Evolutionary conservation across 2,113 vertebrate species (phyloP), one percentile per base, ranked within the genome.

Genomic region (Epinephelus lanceolatus): DNA sequence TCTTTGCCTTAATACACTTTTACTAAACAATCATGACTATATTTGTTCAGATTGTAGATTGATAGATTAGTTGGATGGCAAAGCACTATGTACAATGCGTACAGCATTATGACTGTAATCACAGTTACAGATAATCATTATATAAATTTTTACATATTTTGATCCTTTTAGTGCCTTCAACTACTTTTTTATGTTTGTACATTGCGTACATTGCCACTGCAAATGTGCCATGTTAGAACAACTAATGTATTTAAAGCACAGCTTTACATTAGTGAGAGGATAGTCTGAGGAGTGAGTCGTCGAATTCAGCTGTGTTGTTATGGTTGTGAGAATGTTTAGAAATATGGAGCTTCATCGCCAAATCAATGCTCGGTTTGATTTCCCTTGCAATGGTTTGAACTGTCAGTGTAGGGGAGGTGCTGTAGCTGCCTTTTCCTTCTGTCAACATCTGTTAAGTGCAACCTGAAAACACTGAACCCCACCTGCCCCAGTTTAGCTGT

Each of bases 101-200:
- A 57, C 23, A 65, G 51, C 4, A 66, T 61, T 56, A 47, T 40
- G 14, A 57, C 30, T 53, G 62, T 76, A 61, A 51, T 61, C 17
- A 65, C 14, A 33, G 63, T 55, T 63, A 25, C 14, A 53, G 11
- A 10, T 25, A 45, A 89, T 80, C 12, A 78, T 74, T 3, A 25
- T 33, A 65, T 40, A 19, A n/a, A n/a, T 37, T 4, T 62, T 68
- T 76, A 37, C 59, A 57, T 59, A 66, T 49, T 71, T 53, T 14
- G 19, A 79, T 68, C 67, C 49, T 40, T 69, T 73, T 37, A 4
- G 68, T 88, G 81, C 78, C 63, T 86, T 76, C 18, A 65, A n/a
- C 40, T 40, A 61, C 1, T 65, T 51, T 60, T 8, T 14, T 47
- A 0, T 51, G 33, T 83, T 45, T 72, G 74, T 70, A 60, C 63